phyloP scores from a whole-genome alignment of 2,113 vertebrate species.

The Diphyllodes magnificus region DNA sequence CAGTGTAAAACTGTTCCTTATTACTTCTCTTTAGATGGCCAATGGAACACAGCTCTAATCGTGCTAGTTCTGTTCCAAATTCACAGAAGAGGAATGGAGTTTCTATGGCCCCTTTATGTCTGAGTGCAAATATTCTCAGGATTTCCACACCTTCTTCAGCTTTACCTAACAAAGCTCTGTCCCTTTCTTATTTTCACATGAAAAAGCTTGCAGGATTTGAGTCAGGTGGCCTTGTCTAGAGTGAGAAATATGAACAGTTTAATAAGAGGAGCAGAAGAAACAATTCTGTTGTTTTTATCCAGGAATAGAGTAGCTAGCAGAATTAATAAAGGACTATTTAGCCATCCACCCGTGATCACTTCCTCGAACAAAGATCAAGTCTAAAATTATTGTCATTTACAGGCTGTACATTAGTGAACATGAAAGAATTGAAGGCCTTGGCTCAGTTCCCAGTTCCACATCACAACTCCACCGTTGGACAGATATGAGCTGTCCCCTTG shows the following conservation, averaged over 20 bases:
- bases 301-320: neutral
- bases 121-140: neutral
- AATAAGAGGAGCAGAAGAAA: neutral
- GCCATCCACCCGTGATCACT: neutral
- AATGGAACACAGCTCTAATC: neutral
- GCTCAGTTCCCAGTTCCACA: neutral
- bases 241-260: neutral
- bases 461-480: neutral
- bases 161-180: conserved; percentile 10
- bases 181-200: neutral
- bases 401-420: neutral
- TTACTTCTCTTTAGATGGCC: neutral
- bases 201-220: neutral
- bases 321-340: neutral
- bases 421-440: neutral
- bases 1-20: neutral
- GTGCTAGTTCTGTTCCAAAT: neutral
- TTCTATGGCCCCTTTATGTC: neutral
- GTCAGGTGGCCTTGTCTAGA: neutral
- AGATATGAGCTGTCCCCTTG: neutral
- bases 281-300: neutral
- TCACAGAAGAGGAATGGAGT: neutral
- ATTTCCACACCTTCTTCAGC: neutral
- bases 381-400: neutral
- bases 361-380: conserved; percentile 1